Evolutionary conservation across 2,888 invertebrate species (phyloP).

Genomic region (Cantharis flavilabris): DNA sequence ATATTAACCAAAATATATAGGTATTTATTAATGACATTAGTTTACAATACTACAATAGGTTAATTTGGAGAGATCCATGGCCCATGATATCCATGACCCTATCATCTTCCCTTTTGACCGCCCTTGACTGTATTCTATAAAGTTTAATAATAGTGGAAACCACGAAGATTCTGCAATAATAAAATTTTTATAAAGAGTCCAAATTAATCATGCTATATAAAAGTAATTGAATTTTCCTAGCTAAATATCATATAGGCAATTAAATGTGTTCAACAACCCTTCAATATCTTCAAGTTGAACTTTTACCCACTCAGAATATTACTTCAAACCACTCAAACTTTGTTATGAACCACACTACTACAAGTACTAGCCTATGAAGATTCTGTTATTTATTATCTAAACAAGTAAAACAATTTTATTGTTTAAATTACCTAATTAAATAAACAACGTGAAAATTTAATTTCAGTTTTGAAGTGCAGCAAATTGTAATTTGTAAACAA

Average conservation of each 20-base stretch:
- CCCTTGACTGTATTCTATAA: too few species aligned
- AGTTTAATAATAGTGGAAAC: too few species aligned
- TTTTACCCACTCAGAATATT: neutral
- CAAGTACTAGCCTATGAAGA: neutral
- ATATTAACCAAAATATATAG: too few species aligned
- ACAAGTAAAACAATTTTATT: neutral
- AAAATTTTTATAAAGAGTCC: neutral
- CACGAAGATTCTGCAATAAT: neutral
- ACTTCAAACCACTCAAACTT: neutral
- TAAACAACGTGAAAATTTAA: neutral
- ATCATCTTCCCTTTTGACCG: too few species aligned
- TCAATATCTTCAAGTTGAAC: neutral
- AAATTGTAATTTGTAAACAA: neutral
- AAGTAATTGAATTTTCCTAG: neutral
- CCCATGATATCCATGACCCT: too few species aligned
- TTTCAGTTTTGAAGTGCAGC: neutral
- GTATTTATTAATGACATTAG: too few species aligned
- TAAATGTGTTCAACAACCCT: neutral
- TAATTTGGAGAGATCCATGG: too few species aligned
- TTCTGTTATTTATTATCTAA: neutral
- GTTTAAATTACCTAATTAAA: neutral
- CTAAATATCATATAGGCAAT: neutral
- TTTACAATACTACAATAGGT: too few species aligned
- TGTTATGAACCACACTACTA: neutral
- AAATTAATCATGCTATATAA: neutral